Percentiles rank a stretch among this genome's conserved stretches.
phyloP scores from a whole-genome alignment of 2,888 invertebrate genomes.

The Chironomus tentans region DNA sequence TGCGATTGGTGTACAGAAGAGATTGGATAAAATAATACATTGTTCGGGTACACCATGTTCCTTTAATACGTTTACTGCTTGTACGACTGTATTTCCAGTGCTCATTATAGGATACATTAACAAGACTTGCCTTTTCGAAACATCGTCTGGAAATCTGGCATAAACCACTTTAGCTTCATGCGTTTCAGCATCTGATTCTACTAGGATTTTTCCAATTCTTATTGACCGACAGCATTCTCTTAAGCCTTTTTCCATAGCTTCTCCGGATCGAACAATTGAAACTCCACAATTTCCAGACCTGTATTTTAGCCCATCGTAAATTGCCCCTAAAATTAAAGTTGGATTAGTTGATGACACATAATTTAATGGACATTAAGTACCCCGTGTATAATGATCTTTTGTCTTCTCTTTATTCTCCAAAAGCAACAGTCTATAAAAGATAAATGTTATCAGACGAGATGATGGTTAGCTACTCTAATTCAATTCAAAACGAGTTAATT shows the following conservation, averaged over 20 bases:
- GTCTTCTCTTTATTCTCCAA: too few species aligned
- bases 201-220: conserved; percentile 94
- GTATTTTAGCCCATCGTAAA: conserved; percentile 88
- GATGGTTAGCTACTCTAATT: too few species aligned
- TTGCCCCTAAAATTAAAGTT: too few species aligned
- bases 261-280: conserved; percentile 87
- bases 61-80: conserved; percentile 85
- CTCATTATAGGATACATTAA: conserved; percentile 99
- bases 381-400: too few species aligned
- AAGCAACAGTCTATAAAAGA: too few species aligned
- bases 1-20: conserved; percentile 92
- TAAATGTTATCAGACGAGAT: too few species aligned
- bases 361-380: too few species aligned
- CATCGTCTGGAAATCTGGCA: conserved; percentile 95
- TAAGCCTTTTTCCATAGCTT: conserved; percentile 93
- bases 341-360: too few species aligned
- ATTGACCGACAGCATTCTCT: conserved; percentile 97
- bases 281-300: conserved; percentile 98
- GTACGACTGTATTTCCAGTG: conserved; percentile 91
- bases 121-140: conserved; percentile 75
- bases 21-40: conserved; percentile 91
- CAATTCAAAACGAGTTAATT: too few species aligned
- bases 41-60: conserved; percentile 91
- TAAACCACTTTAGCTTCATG: conserved; percentile 96
- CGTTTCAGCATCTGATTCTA: conserved; percentile 92